These are phyloP conservation scores for Dysmachus trigonus DNA, from an alignment of 2,888 invertebrate genomes.

Conservation along the genomic window DNA sequence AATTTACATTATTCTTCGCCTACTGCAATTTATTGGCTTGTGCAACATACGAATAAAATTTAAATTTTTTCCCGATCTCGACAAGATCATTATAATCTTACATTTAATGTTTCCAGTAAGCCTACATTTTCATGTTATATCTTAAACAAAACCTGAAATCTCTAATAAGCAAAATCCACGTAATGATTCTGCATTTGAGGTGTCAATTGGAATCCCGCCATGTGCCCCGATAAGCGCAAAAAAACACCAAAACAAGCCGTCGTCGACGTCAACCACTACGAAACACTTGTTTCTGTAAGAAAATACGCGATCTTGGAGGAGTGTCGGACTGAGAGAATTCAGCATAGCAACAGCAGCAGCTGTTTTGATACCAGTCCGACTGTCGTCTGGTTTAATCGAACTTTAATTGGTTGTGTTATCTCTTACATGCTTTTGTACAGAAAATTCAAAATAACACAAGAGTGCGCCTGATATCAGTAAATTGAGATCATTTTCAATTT, in stretches of 20 bases:
- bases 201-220: background rate
- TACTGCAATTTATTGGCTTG: background rate
- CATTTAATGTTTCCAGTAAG: too few relatives aligned
- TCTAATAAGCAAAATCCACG: background rate
- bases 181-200: background rate
- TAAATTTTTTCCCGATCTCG: background rate
- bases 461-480: background rate
- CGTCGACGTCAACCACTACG: background rate
- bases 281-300: background rate
- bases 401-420: background rate
- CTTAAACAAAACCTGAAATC: background rate
- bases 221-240: background rate
- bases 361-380: background rate
- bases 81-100: too few relatives aligned
- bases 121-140: background rate
- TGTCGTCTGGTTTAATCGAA: background rate
- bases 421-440: background rate
- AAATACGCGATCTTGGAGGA: background rate
- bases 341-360: background rate
- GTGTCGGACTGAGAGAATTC: background rate
- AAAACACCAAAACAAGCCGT: background rate
- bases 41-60: background rate
- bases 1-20: background rate
- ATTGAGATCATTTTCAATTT: background rate
- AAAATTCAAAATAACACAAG: background rate